These are phyloP conservation scores for Lottia gigantea DNA, from an alignment of 2,888 invertebrate genomes.

Conservation along the genomic window DNA sequence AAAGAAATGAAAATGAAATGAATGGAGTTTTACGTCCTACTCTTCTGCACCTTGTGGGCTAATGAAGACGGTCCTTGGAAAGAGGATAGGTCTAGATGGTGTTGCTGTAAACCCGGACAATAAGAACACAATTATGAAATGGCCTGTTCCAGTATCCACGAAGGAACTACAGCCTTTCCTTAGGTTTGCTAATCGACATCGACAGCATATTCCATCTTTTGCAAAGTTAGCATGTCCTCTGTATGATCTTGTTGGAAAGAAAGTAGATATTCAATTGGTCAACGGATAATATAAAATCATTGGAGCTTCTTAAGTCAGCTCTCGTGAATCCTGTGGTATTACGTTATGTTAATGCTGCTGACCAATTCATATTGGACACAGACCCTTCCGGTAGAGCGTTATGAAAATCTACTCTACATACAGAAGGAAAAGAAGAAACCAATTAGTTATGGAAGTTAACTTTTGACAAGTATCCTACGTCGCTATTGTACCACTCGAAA, in stretches of 20 bases:
- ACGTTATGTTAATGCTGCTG: constrained; percentile 26
- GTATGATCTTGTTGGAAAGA: constrained; percentile 20
- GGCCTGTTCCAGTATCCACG: constrained; percentile 25
- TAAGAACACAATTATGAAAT: constrained; percentile 21
- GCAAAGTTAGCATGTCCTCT: constrained; percentile 28
- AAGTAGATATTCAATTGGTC: no score
- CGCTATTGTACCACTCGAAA: constrained; percentile 26
- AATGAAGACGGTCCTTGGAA: no score
- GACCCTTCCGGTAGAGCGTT: constrained; percentile 35
- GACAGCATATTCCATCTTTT: constrained; percentile 26
- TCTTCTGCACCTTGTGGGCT: no score
- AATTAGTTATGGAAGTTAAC: constrained; percentile 31
- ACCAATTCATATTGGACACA: constrained; percentile 33
- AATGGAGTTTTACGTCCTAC: no score
- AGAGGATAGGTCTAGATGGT: constrained; percentile 17
- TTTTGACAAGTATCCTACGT: constrained; percentile 29
- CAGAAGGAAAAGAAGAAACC: constrained; percentile 32
- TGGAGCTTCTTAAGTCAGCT: constrained; percentile 15
- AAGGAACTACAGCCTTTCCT: constrained; percentile 21
- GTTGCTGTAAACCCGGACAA: constrained; percentile 18
- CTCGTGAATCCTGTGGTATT: constrained; percentile 27
- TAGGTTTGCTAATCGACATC: constrained; percentile 35
- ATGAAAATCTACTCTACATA: constrained; percentile 30
- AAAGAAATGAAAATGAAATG: no score
- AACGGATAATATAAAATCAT: constrained; percentile 7